A percentile compares a stretch with the other conserved stretches of the same genome.
These are phyloP conservation scores for Dinomys branickii DNA, from an alignment of 2,113 vertebrate species.

Conservation along the genomic window DNA sequence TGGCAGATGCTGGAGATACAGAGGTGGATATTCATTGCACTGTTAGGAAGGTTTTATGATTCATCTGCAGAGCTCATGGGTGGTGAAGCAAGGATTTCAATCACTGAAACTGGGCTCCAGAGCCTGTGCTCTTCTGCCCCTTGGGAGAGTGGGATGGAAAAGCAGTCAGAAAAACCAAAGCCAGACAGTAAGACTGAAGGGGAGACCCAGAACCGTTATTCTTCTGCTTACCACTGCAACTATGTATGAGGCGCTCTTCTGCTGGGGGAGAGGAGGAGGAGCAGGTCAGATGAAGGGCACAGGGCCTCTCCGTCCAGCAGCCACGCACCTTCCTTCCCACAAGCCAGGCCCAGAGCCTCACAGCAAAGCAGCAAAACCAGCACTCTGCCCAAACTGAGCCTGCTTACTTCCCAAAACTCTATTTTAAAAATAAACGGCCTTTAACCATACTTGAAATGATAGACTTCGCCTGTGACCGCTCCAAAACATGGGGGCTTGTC, in stretches of 20 bases:
- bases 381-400: slow-evolving; percentile 22
- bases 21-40: not conserved
- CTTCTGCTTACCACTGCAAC: not conserved
- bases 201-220: not conserved
- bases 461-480: slow-evolving; percentile 33
- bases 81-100: not conserved
- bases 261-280: not conserved
- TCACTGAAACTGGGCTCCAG: not conserved
- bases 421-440: slow-evolving; percentile 60
- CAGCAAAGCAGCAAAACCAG: slow-evolving; percentile 33
- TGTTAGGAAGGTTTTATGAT: not conserved
- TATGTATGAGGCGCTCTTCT: not conserved
- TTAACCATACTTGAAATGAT: slow-evolving; percentile 47
- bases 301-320: not conserved
- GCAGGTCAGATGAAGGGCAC: not conserved
- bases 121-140: not conserved
- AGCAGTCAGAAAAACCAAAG: not conserved
- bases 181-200: not conserved
- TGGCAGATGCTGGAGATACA: not conserved
- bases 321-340: not conserved
- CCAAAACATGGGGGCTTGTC: not conserved
- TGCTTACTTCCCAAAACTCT: slow-evolving; percentile 37
- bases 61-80: not conserved
- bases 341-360: not conserved
- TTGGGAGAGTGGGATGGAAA: not conserved